phyloP scores from a whole-genome alignment of 1,140 invertebrate genomes.

The Papilio polyxenes region DNA sequence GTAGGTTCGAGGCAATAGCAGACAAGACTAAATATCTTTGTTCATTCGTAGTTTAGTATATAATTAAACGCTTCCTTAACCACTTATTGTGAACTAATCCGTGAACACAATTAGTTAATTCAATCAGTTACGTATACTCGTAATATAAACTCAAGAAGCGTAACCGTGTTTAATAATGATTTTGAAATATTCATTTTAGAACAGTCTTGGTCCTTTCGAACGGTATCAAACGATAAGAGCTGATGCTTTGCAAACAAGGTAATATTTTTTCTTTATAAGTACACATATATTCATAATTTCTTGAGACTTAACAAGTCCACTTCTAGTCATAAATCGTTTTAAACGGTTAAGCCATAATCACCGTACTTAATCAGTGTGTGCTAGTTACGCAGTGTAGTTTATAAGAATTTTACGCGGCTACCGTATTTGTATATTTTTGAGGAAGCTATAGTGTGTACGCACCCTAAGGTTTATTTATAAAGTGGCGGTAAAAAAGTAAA shows the following conservation, averaged over 20 bases:
- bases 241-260: background rate
- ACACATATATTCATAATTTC: background rate
- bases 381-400: background rate
- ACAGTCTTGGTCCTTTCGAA: too few relatives aligned
- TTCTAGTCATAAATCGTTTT: background rate
- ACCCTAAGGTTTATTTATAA: background rate
- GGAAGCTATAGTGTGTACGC: background rate
- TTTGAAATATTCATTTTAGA: too few relatives aligned
- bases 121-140: background rate
- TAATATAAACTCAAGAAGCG: background rate
- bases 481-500: background rate
- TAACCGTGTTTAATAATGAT: background rate
- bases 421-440: background rate
- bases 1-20: too few relatives aligned
- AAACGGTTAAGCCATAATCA: background rate
- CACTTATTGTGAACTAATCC: background rate
- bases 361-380: background rate
- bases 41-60: background rate
- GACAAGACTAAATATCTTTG: background rate
- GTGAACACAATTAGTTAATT: slow-evolving; percentile 15
- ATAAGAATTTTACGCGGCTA: background rate
- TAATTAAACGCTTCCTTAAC: background rate
- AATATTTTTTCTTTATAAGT: background rate
- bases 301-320: background rate
- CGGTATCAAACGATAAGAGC: too few relatives aligned